Percentiles rank a stretch among this genome's conserved stretches.
Conservation (phyloP, 1,140 invertebrate species). For the Macrocentrus cingulum region DNA sequence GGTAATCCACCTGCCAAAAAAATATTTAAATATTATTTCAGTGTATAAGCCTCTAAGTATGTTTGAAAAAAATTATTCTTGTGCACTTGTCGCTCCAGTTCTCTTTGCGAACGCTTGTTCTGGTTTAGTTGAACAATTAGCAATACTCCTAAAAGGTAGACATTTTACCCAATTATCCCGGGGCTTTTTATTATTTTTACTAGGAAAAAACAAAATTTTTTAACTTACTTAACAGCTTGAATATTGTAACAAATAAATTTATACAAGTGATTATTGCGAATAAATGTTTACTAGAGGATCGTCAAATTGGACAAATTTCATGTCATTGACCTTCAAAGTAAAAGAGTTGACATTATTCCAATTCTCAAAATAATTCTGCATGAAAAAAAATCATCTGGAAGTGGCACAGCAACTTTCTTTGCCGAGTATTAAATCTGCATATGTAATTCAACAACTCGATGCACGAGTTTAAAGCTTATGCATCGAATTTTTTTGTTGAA, state of each 20-base stretch:
- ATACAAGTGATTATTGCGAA: no score
- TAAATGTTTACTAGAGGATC: no score
- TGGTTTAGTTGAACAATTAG: slow-evolving; percentile 15
- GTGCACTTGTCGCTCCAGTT: slow-evolving; percentile 22
- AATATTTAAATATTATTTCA: no score
- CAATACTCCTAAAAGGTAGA: no score
- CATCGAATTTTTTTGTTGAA: neutral
- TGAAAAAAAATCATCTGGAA: slow-evolving; percentile 9
- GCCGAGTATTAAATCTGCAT: slow-evolving; percentile 9
- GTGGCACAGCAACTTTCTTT: slow-evolving; percentile 20
- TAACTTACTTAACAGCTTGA: no score
- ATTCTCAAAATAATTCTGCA: slow-evolving; percentile 11
- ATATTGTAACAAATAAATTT: no score
- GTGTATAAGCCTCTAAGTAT: neutral
- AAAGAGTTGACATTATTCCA: neutral
- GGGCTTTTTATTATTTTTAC: no score
- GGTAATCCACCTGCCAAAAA: no score
- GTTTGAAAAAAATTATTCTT: no score
- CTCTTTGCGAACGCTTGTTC: slow-evolving; percentile 17
- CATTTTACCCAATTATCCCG: no score
- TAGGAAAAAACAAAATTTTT: no score
- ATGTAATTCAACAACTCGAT: slow-evolving; percentile 4
- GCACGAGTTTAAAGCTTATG: neutral
- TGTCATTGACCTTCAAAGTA: neutral
- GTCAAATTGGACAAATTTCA: neutral